Conservation (phyloP, 2,797 vertebrate genomes). For the Dromococcyx pavoninus region DNA sequence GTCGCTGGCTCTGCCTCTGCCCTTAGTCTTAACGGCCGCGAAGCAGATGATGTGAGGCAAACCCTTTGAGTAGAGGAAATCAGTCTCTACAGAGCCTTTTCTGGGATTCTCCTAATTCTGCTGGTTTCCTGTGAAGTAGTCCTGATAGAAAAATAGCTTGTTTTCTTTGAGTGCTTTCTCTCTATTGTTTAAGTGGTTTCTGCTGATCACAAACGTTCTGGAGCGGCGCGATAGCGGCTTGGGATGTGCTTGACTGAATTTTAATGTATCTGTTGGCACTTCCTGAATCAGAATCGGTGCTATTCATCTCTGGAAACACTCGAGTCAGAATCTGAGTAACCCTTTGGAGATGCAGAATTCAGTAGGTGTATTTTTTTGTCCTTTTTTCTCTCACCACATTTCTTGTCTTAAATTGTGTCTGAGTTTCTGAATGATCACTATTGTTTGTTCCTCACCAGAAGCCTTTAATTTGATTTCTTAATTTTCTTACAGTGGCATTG, state of each 20-base stretch:
- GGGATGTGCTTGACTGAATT: not conserved
- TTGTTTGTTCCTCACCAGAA: not conserved
- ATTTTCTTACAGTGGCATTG: not conserved
- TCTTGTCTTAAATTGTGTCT: not conserved
- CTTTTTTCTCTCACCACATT: not conserved
- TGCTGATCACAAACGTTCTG: not conserved
- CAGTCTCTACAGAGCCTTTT: not conserved
- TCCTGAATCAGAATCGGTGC: not conserved
- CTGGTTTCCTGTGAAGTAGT: not conserved
- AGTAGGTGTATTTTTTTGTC: not conserved
- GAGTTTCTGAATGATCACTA: not conserved
- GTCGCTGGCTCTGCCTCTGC: no score
- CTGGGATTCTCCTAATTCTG: not conserved
- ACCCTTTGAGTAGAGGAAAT: no score
- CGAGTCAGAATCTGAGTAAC: not conserved
- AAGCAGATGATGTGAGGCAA: no score
- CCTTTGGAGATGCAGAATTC: not conserved
- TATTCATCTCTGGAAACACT: not conserved
- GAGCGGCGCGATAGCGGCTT: not conserved
- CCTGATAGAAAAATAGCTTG: not conserved
- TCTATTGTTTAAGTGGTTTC: not conserved
- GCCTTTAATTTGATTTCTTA: not conserved
- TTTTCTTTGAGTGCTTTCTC: not conserved
- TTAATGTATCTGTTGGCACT: not conserved
- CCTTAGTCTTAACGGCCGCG: no score